Base-by-base conservation (phyloP, 1,140 invertebrate genomes). In the Caenorhabditis tropicalis region DNA sequence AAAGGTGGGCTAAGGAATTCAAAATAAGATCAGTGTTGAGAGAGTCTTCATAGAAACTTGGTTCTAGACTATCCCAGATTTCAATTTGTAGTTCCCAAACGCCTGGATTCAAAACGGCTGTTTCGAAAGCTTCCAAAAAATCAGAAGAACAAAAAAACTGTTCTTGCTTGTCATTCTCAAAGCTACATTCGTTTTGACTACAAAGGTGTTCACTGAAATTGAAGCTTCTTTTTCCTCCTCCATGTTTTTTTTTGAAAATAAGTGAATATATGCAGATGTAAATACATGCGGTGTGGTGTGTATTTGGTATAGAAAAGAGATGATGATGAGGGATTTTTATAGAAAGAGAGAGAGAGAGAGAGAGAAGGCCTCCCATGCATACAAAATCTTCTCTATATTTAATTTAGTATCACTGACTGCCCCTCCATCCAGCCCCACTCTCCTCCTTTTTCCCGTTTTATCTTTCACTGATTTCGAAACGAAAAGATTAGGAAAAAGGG, bases 381-480 rank as follows among this genome's bases (percentile, higher is more conserved):
- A 65, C 58, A 33, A 65, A 65, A 65, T 65, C 58, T 65, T 65
- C 58, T n/a, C 39, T 65, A 65, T 65, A 65, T 65, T 65, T 65
- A 65, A 36, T 65, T 65, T 65, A 65, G 58, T 65, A 65, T 65
- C 58, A 65, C 58, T 56, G 27, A 46, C 43, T 51, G 49, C 49
- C 21, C 19, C 12, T 1, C 49, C 12, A 51, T 5, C 49, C 21
- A 15, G 16, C 19, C 49, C 49, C 21, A n/a, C 19, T 51, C 49
- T 51, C 19, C 2, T 21, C 7, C 7, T 12, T 46, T 19, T 51
- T n/a, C 19, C n/a, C 5, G 53, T 5, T 15, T 27, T n/a, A 56
- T 56, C n/a, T 56, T 27, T 56, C 21, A 27, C 27, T 27, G 39
- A 6, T 6, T n/a, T n/a, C n/a, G n/a, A n/a, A n/a, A n/a, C n/a